These are phyloP conservation scores for Corydoras sp. DNA, from an alignment of 2,113 vertebrate species.

Conservation along the genomic window DNA sequence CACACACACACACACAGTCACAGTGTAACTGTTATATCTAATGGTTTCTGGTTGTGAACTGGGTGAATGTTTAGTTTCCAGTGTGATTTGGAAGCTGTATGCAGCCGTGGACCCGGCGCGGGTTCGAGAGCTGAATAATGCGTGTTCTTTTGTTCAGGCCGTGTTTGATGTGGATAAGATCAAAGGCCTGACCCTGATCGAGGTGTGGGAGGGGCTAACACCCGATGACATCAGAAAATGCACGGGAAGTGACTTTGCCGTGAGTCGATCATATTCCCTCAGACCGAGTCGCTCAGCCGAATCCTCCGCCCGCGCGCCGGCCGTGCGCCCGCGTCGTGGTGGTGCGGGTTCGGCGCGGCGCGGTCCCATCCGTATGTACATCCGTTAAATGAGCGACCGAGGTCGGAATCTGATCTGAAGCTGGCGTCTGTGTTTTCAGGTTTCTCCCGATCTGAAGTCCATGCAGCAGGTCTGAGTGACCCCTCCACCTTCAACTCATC, in stretches of 20 bases:
- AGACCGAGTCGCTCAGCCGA: no score
- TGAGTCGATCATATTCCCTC: slow-evolving; percentile 47
- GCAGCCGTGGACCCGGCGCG: neutral
- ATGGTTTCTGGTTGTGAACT: no score
- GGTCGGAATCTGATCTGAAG: neutral
- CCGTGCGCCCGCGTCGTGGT: no score
- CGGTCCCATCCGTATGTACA: no score
- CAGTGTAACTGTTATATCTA: no score
- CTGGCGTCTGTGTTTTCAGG: neutral
- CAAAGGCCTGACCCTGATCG: slow-evolving; percentile 84
- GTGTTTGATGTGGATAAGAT: slow-evolving; percentile 91
- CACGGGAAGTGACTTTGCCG: slow-evolving; percentile 83
- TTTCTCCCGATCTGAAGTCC: slow-evolving; percentile 1
- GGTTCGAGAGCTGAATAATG: neutral
- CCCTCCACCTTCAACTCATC: neutral
- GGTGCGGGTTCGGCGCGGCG: no score
- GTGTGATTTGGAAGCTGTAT: no score
- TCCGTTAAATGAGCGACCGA: neutral
- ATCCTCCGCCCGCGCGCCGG: no score
- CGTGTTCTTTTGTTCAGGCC: slow-evolving; percentile 60
- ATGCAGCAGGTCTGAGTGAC: slow-evolving; percentile 18
- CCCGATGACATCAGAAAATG: slow-evolving; percentile 86
- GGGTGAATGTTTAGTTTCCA: no score
- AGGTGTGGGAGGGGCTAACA: slow-evolving; percentile 85
- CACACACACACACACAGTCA: neutral